phyloP scores from a whole-genome alignment of 2,113 vertebrate genomes.

The Tragelaphus buxtoni region DNA sequence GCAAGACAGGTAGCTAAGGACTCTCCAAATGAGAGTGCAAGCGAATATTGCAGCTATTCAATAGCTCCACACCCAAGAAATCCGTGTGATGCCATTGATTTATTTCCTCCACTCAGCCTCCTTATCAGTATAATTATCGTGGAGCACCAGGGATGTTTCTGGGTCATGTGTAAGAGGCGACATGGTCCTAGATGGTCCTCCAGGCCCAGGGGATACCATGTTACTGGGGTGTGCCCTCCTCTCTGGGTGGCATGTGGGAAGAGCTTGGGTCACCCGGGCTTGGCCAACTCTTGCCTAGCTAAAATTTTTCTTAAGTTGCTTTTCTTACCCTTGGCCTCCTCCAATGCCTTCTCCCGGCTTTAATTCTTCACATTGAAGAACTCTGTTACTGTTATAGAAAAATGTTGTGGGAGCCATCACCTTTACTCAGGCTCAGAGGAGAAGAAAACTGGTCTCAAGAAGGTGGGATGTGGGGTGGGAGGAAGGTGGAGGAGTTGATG shows the following conservation, averaged over 20 bases:
- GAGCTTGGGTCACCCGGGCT: background rate
- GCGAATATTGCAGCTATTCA: background rate
- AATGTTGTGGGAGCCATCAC: background rate
- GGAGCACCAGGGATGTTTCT: slow-evolving; percentile 11
- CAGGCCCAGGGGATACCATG: background rate
- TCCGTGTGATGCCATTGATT: background rate
- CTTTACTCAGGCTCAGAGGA: background rate
- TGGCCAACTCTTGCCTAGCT: background rate
- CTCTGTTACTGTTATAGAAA: background rate
- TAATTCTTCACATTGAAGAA: background rate
- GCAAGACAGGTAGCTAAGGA: background rate
- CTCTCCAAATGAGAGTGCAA: background rate
- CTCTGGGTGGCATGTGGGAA: background rate
- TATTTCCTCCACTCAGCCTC: background rate
- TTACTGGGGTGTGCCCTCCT: background rate
- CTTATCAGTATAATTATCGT: slow-evolving; percentile 57
- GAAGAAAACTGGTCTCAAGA: background rate
- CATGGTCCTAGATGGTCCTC: background rate
- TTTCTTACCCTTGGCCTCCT: background rate
- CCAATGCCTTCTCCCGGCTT: background rate
- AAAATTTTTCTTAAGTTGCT: background rate
- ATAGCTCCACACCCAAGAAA: slow-evolving; percentile 49
- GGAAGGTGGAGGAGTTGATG: background rate
- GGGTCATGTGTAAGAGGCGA: slow-evolving; percentile 8
- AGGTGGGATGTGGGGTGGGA: too few relatives aligned